Conservation (phyloP, 1,140 invertebrate species). For the Pseudobourletiella spinata region DNA sequence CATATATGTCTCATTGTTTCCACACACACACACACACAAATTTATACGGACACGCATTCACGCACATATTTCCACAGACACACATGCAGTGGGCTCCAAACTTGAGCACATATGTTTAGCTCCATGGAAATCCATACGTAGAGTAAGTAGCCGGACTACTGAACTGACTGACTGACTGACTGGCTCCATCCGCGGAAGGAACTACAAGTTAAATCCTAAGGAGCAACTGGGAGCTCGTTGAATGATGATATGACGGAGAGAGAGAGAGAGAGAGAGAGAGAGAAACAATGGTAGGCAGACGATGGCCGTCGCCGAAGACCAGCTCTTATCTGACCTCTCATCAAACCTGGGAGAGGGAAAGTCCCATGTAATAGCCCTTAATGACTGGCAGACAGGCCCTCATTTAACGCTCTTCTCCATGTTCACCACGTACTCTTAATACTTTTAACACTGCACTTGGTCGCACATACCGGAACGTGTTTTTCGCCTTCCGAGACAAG, state of each 20-base stretch:
- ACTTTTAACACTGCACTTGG: neutral
- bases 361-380: conserved; percentile 37
- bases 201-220: no score
- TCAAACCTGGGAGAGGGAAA: conserved; percentile 35
- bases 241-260: conserved; percentile 5
- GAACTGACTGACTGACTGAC: no score
- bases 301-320: conserved; percentile 29
- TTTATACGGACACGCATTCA: no score
- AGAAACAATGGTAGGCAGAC: neutral
- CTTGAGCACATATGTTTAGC: no score
- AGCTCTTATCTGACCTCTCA: conserved; percentile 34
- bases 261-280: no score
- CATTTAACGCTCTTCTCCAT: conserved; percentile 6
- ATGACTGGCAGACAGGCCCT: conserved; percentile 32
- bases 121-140: no score
- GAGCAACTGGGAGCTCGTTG: neutral
- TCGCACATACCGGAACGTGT: neutral
- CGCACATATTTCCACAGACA: no score
- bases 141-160: neutral
- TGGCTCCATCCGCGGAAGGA: no score
- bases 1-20: no score
- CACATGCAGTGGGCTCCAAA: no score
- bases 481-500: no score
- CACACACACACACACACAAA: no score
- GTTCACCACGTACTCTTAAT: neutral